A percentile compares a stretch with the other conserved stretches of the same genome.
Conservation (phyloP, 1,140 invertebrate species). For the Pentalonia nigronervosa region DNA sequence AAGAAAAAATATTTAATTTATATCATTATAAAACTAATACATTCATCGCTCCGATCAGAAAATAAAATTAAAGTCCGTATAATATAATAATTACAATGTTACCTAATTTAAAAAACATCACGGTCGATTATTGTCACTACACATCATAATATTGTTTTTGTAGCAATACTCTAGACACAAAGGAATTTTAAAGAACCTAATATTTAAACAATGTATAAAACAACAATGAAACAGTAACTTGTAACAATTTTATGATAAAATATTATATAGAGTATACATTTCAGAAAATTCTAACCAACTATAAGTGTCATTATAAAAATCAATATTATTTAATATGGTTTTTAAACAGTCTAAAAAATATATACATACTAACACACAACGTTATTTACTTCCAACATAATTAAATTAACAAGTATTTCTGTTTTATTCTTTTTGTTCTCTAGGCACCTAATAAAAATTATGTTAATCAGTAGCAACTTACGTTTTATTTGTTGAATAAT, state of each 20-base stretch:
- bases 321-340: background rate
- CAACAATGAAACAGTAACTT: background rate
- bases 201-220: conserved; percentile 11
- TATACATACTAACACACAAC: background rate
- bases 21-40: background rate
- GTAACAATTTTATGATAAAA: conserved; percentile 13
- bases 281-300: background rate
- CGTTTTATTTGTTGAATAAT: background rate
- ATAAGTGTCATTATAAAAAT: background rate
- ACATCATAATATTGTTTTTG: background rate
- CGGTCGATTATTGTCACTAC: background rate
- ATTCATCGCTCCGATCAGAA: background rate
- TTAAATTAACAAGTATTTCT: background rate
- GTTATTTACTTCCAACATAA: background rate
- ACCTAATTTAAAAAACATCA: background rate
- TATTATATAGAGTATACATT: background rate
- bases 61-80: background rate
- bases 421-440: background rate
- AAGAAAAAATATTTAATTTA: background rate
- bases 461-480: background rate
- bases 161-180: background rate
- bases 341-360: background rate
- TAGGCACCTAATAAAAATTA: background rate
- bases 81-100: background rate
- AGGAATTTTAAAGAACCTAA: background rate